Evolutionary conservation across 1,140 invertebrate species (phyloP), one percentile per base, ranked within the genome.

Genomic region (Drosophila miranda): DNA sequence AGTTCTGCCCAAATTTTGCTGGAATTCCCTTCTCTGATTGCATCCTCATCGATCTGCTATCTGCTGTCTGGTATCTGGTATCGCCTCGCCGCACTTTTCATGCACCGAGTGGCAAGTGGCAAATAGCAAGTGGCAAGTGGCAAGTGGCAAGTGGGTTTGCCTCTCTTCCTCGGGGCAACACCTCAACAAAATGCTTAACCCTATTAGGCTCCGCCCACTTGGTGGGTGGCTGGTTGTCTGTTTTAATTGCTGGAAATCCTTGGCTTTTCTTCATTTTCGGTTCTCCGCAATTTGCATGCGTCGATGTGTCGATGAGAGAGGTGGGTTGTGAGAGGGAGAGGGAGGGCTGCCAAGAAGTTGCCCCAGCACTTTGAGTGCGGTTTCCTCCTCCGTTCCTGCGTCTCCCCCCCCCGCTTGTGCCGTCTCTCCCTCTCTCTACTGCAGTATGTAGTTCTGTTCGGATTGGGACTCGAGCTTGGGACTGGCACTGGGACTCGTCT

Each of bases 171-270:
- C 3, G 11, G 9, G 34, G 34, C 53, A 53, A 59, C 71, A 75
- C 71, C 72, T 75, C 50, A 57, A 68, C 56, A 68, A 69, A 69
- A 75, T 61, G 63, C 73, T 76, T 76, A 75, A 75, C 73, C 73
- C 72, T 60, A 61, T 76, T 76, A 62, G 50, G 53, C 63, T 46
- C 43, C 52, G 28, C 63, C 58, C 55, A 56, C 41, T 68, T 69
- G 23, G 54, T 69, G 30, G 23, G 54, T 69, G 30, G 46, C 14
- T 13, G 13, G 56, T 68, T 75, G 76, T 63, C 69, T 71, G 54
- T 51, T 67, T 83, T 82, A 82, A 82, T 82, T 78, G 78, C 75
- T 82, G 30, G 49, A 69, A 3, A 19, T 46, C n/a, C 16, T 7
- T 14, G 23, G 16, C 19, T 28, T 46, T 23, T 50, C 16, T 50